A percentile compares a stretch with the other conserved stretches of the same genome.
Evolutionary conservation across 2,888 invertebrate species (phyloP).

Genomic region (Lasioglossum lativentre): DNA sequence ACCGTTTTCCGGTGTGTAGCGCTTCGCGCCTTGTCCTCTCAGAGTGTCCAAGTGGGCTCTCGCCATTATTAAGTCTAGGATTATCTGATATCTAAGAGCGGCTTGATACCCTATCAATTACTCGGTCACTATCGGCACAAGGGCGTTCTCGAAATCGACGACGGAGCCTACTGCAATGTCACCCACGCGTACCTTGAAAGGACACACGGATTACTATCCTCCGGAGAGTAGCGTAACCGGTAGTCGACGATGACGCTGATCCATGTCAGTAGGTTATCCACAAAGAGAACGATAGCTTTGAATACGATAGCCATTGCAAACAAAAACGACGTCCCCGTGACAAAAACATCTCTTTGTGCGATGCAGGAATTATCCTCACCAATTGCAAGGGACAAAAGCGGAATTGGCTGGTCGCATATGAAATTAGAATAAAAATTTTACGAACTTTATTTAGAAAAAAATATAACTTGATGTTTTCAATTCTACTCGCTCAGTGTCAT

Average conservation of each 20-base stretch:
- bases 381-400: background rate
- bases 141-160: background rate
- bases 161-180: background rate
- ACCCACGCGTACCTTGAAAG: background rate
- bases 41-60: background rate
- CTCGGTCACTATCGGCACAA: background rate
- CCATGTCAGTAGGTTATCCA: background rate
- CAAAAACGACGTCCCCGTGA: background rate
- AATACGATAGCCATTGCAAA: background rate
- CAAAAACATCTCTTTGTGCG: background rate
- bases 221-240: background rate
- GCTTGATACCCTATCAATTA: conserved; percentile 4
- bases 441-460: too few relatives aligned
- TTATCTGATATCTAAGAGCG: conserved; percentile 2
- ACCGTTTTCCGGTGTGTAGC: background rate
- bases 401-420: background rate
- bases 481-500: too few relatives aligned
- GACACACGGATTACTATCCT: background rate
- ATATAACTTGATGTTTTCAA: too few relatives aligned
- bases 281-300: background rate
- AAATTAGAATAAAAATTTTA: too few relatives aligned
- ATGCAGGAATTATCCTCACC: background rate
- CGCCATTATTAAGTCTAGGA: background rate
- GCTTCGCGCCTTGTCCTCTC: background rate
- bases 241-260: background rate